Percentiles rank a stretch among this genome's conserved stretches.
phyloP scores from a whole-genome alignment of 1,140 invertebrate species.

The Hylaeus anthracinus region DNA sequence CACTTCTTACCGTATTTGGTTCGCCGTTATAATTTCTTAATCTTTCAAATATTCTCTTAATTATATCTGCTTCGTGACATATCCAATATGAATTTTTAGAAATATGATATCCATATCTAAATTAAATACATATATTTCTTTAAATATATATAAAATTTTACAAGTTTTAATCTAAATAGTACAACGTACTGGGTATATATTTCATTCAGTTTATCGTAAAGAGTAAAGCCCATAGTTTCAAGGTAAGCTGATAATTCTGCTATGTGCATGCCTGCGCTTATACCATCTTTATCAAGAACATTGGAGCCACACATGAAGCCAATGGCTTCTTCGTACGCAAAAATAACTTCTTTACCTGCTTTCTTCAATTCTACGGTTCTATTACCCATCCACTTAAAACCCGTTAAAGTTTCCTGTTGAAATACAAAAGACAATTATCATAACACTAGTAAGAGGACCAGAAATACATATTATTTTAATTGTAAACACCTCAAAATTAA shows the following conservation, averaged over 20 bases:
- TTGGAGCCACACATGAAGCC: constrained; percentile 95
- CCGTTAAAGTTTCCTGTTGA: constrained; percentile 95
- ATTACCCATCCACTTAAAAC: constrained; percentile 99
- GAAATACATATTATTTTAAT: constrained; percentile 1
- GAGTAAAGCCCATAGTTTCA: constrained; percentile 83
- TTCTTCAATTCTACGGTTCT: constrained; percentile 87
- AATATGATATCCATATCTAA: constrained; percentile 91
- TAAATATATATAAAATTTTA: constrained; percentile 36
- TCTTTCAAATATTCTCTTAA: constrained; percentile 90
- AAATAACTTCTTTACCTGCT: constrained; percentile 89
- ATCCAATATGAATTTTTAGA: constrained; percentile 94
- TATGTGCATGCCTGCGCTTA: constrained; percentile 90
- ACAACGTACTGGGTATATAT: constrained; percentile 87
- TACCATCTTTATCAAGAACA: constrained; percentile 97
- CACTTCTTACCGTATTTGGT: constrained; percentile 83
- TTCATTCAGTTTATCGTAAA: constrained; percentile 89
- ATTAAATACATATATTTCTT: constrained; percentile 64
- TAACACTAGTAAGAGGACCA: constrained; percentile 3
- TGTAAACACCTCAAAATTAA: constrained; percentile 86
- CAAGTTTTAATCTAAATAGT: not conserved
- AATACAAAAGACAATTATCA: constrained; percentile 41
- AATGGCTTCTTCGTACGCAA: constrained; percentile 97
- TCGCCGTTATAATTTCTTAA: constrained; percentile 88
- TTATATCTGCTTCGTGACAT: constrained; percentile 88
- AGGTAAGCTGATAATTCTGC: constrained; percentile 92